Conservation (phyloP, 2,888 invertebrate species). For the Portevinia maculata region DNA sequence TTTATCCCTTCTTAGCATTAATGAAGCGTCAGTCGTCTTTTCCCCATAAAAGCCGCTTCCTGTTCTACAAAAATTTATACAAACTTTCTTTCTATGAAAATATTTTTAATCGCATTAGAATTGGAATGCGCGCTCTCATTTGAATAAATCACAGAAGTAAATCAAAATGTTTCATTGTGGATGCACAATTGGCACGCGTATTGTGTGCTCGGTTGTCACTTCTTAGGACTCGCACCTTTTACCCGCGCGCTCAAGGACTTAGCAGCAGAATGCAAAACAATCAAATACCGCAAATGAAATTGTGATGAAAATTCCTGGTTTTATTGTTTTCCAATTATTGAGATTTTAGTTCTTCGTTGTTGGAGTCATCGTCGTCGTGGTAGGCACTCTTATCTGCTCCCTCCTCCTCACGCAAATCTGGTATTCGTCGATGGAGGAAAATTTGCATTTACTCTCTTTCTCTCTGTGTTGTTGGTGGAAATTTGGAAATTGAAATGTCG, state of each 20-base stretch:
- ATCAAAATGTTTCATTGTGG: constrained; percentile 58
- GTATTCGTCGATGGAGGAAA: constrained; percentile 29
- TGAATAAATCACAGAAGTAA: constrained; percentile 61
- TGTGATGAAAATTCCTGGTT: constrained; percentile 74
- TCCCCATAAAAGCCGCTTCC: not conserved
- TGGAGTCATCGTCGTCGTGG: constrained; percentile 1
- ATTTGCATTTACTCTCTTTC: constrained; percentile 59
- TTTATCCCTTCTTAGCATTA: no score
- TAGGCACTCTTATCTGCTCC: not conserved
- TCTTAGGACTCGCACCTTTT: constrained; percentile 32
- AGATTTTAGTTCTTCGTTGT: constrained; percentile 56
- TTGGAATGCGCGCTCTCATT: constrained; percentile 47
- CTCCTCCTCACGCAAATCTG: constrained; percentile 36
- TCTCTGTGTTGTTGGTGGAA: constrained; percentile 16
- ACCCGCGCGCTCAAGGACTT: constrained; percentile 23
- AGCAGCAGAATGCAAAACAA: constrained; percentile 60
- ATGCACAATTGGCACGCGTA: constrained; percentile 35
- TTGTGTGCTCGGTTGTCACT: constrained; percentile 38
- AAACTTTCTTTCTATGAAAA: not conserved
- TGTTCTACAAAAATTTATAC: not conserved
- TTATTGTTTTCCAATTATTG: constrained; percentile 74
- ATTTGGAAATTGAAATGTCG: constrained; percentile 68
- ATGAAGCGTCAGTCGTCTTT: not conserved
- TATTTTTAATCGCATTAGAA: constrained; percentile 57
- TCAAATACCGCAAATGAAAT: constrained; percentile 74